These are phyloP conservation scores for Prosopocoilus inquinatus DNA, from an alignment of 2,888 invertebrate genomes.

Conservation along the genomic window DNA sequence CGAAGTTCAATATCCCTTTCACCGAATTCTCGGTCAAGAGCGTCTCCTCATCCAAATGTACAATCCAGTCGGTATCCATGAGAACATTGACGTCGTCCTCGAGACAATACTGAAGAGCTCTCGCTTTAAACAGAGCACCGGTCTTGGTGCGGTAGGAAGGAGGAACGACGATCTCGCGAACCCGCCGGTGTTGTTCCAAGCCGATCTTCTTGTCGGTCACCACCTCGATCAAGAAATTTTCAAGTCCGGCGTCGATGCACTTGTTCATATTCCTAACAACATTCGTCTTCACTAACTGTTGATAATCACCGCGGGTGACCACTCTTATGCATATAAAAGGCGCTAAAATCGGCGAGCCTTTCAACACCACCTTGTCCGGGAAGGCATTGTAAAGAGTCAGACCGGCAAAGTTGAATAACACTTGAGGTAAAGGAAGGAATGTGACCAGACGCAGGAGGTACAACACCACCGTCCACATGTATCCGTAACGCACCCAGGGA, in stretches of 20 bases:
- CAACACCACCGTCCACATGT: slow-evolving; percentile 68
- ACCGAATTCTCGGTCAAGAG: slow-evolving; percentile 89
- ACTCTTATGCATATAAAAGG: slow-evolving; percentile 93
- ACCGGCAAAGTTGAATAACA: slow-evolving; percentile 84
- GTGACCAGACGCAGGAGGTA: slow-evolving; percentile 79
- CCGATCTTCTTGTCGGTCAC: slow-evolving; percentile 88
- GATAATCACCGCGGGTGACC: slow-evolving; percentile 92
- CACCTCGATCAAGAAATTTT: slow-evolving; percentile 94
- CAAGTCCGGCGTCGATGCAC: slow-evolving; percentile 85
- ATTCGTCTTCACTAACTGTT: slow-evolving; percentile 84
- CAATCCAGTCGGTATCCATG: slow-evolving; percentile 90
- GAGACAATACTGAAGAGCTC: slow-evolving; percentile 92
- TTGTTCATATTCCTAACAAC: slow-evolving; percentile 83
- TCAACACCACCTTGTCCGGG: slow-evolving; percentile 77
- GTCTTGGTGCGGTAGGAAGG: slow-evolving; percentile 81
- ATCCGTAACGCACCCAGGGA: slow-evolving; percentile 81
- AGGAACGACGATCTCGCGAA: slow-evolving; percentile 88
- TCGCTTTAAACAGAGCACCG: slow-evolving; percentile 90
- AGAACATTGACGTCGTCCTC: slow-evolving; percentile 85
- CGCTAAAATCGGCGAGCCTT: slow-evolving; percentile 86
- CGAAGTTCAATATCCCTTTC: slow-evolving; percentile 89
- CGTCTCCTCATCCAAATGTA: slow-evolving; percentile 97
- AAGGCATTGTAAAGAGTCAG: slow-evolving; percentile 90
- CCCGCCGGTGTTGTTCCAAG: slow-evolving; percentile 73
- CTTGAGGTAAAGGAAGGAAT: slow-evolving; percentile 85